These are phyloP conservation scores for Tetragonula carbonaria DNA, from an alignment of 2,888 invertebrate species.

Conservation along the genomic window DNA sequence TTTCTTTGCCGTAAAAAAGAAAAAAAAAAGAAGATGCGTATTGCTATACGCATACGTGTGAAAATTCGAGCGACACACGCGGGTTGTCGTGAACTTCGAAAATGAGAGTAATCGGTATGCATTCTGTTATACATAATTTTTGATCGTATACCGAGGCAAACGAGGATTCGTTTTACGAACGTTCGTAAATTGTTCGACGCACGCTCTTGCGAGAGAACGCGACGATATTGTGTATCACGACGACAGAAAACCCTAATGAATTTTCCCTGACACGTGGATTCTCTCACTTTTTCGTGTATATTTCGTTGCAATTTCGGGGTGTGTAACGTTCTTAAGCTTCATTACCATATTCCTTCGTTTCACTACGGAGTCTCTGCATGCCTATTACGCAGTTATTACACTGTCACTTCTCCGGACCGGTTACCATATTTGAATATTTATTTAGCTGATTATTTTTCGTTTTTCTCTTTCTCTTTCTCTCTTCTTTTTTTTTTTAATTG, in stretches of 20 bases:
- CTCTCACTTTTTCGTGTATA: slow-evolving; percentile 32
- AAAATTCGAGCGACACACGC: no score
- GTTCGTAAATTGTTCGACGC: background rate
- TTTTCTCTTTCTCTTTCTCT: no score
- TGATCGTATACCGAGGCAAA: background rate
- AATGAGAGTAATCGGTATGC: background rate
- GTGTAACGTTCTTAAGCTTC: slow-evolving; percentile 57
- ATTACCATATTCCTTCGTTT: slow-evolving; percentile 67
- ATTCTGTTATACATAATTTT: background rate
- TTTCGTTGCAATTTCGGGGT: slow-evolving; percentile 51
- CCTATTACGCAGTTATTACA: slow-evolving; percentile 68
- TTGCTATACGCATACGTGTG: no score
- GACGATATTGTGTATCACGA: slow-evolving; percentile 16
- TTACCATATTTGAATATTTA: slow-evolving; percentile 69
- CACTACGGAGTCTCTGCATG: slow-evolving; percentile 56
- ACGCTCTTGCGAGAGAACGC: background rate
- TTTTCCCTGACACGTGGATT: slow-evolving; percentile 34
- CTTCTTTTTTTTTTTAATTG: slow-evolving; percentile 53
- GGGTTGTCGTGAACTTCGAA: no score
- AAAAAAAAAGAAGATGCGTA: background rate
- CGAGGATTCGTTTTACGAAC: background rate
- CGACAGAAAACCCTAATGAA: slow-evolving; percentile 38
- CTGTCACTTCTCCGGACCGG: slow-evolving; percentile 62
- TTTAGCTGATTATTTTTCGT: slow-evolving; percentile 63
- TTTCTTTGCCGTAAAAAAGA: slow-evolving; percentile 1